Evolutionary conservation across 2,113 vertebrate species (phyloP).

Genomic region (Aegotheles bennettii): DNA sequence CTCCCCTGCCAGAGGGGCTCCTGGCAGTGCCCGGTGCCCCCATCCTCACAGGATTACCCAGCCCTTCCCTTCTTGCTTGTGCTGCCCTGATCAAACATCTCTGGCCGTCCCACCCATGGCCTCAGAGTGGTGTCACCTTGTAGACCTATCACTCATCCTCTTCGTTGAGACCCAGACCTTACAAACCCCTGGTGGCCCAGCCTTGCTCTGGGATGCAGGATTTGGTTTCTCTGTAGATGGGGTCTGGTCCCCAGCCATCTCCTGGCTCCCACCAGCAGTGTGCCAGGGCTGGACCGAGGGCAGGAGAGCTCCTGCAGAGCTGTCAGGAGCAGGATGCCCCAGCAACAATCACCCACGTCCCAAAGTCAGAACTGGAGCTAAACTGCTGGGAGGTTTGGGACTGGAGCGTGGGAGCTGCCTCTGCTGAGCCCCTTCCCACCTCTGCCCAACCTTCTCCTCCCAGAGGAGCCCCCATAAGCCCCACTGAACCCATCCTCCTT

Average conservation of each 20-base stretch:
- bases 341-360: background rate
- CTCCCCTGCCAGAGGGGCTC: fast-evolving
- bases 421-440: background rate
- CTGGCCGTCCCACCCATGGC: background rate
- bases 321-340: background rate
- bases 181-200: background rate
- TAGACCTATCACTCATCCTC: fast-evolving
- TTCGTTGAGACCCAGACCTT: background rate
- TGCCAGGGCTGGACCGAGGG: background rate
- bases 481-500: background rate
- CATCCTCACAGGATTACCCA: fast-evolving
- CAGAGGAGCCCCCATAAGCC: background rate
- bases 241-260: background rate
- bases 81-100: background rate
- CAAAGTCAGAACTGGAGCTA: background rate
- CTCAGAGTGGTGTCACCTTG: background rate
- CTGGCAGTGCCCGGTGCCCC: fast-evolving
- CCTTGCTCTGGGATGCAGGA: background rate
- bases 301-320: background rate
- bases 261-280: background rate
- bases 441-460: fast-evolving
- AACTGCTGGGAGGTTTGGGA: background rate
- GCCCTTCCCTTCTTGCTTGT: background rate
- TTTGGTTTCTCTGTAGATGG: fast-evolving
- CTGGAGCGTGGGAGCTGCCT: background rate